Evolutionary conservation across 2,888 invertebrate genomes (phyloP).

Genomic region (Octonoba sinensis): DNA sequence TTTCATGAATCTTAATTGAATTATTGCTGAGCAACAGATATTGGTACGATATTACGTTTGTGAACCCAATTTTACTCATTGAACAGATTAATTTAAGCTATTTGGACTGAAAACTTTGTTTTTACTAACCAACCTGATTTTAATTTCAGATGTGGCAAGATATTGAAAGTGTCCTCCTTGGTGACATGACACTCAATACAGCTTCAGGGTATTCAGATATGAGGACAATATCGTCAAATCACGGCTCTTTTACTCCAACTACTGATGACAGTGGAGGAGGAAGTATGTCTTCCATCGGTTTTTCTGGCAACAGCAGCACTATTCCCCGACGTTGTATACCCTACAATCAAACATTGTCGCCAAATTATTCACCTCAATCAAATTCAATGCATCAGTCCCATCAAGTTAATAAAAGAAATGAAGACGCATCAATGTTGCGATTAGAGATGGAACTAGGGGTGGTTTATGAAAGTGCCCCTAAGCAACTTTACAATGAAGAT

Average conservation of each 20-base stretch:
- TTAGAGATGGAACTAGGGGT: constrained; percentile 53
- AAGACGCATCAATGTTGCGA: constrained; percentile 5
- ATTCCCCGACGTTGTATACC: constrained; percentile 38
- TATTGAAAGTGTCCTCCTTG: constrained; percentile 72
- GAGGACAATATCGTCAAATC: constrained; percentile 37
- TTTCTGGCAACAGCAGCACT: constrained; percentile 13
- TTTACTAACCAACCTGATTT: background rate
- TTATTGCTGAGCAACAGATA: background rate
- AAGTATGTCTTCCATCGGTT: constrained; percentile 35
- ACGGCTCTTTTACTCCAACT: constrained; percentile 47
- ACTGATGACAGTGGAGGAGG: constrained; percentile 60
- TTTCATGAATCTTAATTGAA: too few relatives aligned
- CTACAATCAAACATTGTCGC: constrained; percentile 28
- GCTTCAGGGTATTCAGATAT: constrained; percentile 43
- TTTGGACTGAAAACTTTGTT: too few relatives aligned
- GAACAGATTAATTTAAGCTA: too few relatives aligned
- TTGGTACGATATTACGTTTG: background rate
- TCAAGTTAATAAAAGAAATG: constrained; percentile 29
- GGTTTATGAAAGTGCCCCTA: constrained; percentile 31
- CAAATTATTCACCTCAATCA: constrained; percentile 29
- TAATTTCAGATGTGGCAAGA: constrained; percentile 73
- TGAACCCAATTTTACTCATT: too few relatives aligned
- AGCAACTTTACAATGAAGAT: constrained; percentile 39
- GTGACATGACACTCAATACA: constrained; percentile 68
- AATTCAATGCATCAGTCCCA: constrained; percentile 27